Evolutionary conservation across 1,140 invertebrate genomes (phyloP), one percentile per base, ranked within the genome.

Genomic region (Kradibia gibbosae): DNA sequence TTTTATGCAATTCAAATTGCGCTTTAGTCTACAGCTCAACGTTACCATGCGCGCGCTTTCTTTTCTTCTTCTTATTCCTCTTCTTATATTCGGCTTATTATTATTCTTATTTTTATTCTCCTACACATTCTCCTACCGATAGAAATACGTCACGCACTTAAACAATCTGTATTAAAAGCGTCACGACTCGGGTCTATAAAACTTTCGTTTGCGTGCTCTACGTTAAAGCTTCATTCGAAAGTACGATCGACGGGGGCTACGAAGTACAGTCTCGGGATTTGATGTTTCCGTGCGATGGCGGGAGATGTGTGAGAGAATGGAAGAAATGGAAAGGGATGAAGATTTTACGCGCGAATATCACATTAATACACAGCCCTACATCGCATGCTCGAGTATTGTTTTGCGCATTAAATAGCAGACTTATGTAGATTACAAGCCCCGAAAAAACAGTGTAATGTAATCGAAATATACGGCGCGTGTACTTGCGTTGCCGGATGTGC

Each of bases 401-500:
- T 10, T 11, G 20, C 1, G 15, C 62, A 67, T 67, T 67, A 67
- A 67, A 22, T 22, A 34, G 36, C 25, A 34, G n/a, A 0, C 62
- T 15, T 17, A 39, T 67, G 62, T 1, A 67, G 39, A 67, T 67
- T 39, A 5, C 17, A 31, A 39, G 62, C 62, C 62, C 7, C 34
- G 39, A 65, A 67, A 65, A 48, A 48, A 53, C 3, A 3, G 17
- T 39, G 0, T 8, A 67, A 39, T 15, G 62, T 67, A 67, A 67
- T 5, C 62, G 34, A 67, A 67, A 34, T 15, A 25, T 65, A 34
- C 13, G 22, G 62, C 25, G 25, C 25, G 34, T 36, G 76, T 17
- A 39, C 50, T 22, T 25, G 25, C 48, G 34, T n/a, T 7, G 42
- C 70, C 72, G 79, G 79, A 81, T 70, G 48, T 60, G 79, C 79